Evolutionary conservation across 2,888 invertebrate species (phyloP).

Genomic region (Antheraea assamensis): DNA sequence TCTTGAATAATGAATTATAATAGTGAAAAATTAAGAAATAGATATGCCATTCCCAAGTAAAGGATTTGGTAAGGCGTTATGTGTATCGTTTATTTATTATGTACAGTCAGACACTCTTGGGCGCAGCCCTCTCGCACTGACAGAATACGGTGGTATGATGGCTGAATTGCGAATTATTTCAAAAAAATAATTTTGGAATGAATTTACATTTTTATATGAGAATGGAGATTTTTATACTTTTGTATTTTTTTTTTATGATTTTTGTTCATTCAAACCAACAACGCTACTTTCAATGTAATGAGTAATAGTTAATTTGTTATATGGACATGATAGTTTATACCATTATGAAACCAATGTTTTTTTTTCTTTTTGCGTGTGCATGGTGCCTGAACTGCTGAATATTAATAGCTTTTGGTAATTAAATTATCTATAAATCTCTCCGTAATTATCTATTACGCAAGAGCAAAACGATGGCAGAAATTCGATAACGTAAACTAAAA

Average conservation of each 20-base stretch:
- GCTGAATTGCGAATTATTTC: not conserved
- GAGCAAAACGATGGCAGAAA: not conserved
- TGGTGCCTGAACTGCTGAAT: slow-evolving; percentile 16
- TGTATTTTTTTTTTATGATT: slow-evolving; percentile 28
- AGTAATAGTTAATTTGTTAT: slow-evolving; percentile 17
- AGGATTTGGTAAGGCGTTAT: not conserved
- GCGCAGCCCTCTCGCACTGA: not conserved
- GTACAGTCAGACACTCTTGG: not conserved
- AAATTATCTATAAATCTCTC: no score
- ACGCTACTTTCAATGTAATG: slow-evolving; percentile 9
- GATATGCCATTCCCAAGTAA: not conserved
- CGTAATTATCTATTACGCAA: not conserved
- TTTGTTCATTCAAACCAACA: slow-evolving; percentile 16
- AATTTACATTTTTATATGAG: not conserved
- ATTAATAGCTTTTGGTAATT: no score
- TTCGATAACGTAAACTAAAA: no score
- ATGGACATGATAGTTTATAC: not conserved
- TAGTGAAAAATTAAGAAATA: not conserved
- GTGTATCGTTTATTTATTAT: not conserved
- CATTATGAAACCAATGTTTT: not conserved
- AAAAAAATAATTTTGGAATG: not conserved
- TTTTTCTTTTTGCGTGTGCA: slow-evolving; percentile 12
- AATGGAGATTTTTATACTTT: slow-evolving; percentile 31
- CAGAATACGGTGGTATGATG: not conserved
- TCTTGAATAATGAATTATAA: slow-evolving; percentile 1